phyloP scores from a whole-genome alignment of 2,113 vertebrate genomes.

The Fukomys damarensis region DNA sequence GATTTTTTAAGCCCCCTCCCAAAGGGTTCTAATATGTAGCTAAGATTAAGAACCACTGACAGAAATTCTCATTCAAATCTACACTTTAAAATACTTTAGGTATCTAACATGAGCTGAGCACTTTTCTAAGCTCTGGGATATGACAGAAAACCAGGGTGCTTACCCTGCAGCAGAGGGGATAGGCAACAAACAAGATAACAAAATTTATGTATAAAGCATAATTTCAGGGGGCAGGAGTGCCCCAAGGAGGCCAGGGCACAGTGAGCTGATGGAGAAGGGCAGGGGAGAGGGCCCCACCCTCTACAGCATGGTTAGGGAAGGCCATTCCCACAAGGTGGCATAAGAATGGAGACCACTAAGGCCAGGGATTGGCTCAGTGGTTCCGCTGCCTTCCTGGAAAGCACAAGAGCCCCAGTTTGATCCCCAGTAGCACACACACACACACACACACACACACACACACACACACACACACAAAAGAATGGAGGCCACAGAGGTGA shows the following conservation, averaged over 20 bases:
- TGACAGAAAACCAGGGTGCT: not conserved
- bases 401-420: too few relatives aligned
- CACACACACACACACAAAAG: too few relatives aligned
- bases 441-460: too few relatives aligned
- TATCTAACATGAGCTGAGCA: not conserved
- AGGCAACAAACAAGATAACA: not conserved
- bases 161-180: not conserved
- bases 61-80: slow-evolving; percentile 23
- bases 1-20: not conserved
- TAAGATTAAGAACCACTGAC: not conserved
- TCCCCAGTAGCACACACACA: too few relatives aligned
- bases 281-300: not conserved
- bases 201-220: not conserved
- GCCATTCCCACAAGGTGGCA: not conserved
- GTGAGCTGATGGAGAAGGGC: not conserved
- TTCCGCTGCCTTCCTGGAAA: too few relatives aligned
- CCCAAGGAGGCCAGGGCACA: not conserved
- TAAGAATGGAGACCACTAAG: not conserved
- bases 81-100: not conserved
- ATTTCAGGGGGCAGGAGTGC: not conserved
- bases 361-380: too few relatives aligned
- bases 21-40: not conserved
- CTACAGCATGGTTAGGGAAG: not conserved
- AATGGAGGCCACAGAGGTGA: not conserved
- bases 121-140: not conserved